Conservation (phyloP, 2,113 vertebrate genomes). For the Peromyscus maniculatus region DNA sequence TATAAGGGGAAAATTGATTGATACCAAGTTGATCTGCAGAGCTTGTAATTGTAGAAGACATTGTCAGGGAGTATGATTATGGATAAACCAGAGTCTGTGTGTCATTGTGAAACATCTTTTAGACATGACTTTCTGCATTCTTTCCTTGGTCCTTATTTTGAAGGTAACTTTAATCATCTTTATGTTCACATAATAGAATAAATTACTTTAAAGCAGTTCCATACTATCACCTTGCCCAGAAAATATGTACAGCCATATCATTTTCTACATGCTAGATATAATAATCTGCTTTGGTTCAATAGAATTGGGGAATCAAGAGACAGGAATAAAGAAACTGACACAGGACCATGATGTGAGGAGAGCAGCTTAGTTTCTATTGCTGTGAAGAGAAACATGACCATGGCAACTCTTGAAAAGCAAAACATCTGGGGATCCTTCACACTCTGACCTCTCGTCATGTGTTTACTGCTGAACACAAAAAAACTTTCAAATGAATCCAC, state of each 20-base stretch:
- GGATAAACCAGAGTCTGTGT: background rate
- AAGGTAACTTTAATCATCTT: background rate
- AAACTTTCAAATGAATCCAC: background rate
- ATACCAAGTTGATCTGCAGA: background rate
- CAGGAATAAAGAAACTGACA: background rate
- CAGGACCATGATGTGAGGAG: rapidly evolving
- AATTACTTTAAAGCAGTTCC: background rate
- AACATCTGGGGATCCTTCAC: background rate
- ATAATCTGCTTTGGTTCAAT: background rate
- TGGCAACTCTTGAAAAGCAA: too few species aligned
- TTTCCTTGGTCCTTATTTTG: background rate
- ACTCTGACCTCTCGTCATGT: background rate
- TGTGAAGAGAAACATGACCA: too few species aligned
- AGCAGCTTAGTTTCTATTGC: too few species aligned
- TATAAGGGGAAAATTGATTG: background rate
- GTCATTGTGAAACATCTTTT: background rate
- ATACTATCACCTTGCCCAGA: background rate
- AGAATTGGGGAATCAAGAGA: background rate
- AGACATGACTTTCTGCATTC: background rate
- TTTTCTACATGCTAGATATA: too few species aligned
- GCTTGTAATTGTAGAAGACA: too few species aligned
- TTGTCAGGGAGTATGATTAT: background rate
- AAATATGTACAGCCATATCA: background rate
- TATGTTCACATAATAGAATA: background rate
- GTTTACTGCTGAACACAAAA: background rate